phyloP scores from a whole-genome alignment of 2,797 vertebrate species.

The Lepilemur ruficaudatus region DNA sequence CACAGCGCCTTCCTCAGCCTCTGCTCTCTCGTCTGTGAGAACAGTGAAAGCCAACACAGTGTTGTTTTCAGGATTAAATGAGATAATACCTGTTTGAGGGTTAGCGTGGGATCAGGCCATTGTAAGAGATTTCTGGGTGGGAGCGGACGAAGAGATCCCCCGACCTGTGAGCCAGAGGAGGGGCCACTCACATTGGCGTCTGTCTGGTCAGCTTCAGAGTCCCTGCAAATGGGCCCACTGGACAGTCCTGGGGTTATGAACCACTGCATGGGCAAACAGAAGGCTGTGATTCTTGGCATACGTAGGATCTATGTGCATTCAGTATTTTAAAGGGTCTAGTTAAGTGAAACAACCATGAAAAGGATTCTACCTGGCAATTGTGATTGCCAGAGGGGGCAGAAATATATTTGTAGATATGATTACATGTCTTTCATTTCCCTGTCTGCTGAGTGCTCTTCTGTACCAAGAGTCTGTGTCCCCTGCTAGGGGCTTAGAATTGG shows the following conservation, averaged over 20 bases:
- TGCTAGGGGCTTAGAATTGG: background rate
- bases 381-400: background rate
- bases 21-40: background rate
- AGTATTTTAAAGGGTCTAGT: background rate
- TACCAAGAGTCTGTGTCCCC: no score
- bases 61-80: background rate
- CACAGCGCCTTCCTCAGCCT: background rate
- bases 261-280: background rate
- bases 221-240: background rate
- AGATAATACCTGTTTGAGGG: background rate
- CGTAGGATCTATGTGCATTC: background rate
- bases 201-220: background rate
- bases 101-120: background rate
- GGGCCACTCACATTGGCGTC: background rate
- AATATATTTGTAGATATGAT: background rate
- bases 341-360: background rate
- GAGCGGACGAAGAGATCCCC: background rate
- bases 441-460: background rate
- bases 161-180: background rate
- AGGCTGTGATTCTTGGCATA: background rate
- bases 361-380: background rate
- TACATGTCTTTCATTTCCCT: background rate
- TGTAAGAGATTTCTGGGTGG: background rate
- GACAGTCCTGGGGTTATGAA: background rate
- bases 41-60: background rate